Evolutionary conservation across 2,113 vertebrate genomes (phyloP).

Genomic region (Nyctibius bracteatus): DNA sequence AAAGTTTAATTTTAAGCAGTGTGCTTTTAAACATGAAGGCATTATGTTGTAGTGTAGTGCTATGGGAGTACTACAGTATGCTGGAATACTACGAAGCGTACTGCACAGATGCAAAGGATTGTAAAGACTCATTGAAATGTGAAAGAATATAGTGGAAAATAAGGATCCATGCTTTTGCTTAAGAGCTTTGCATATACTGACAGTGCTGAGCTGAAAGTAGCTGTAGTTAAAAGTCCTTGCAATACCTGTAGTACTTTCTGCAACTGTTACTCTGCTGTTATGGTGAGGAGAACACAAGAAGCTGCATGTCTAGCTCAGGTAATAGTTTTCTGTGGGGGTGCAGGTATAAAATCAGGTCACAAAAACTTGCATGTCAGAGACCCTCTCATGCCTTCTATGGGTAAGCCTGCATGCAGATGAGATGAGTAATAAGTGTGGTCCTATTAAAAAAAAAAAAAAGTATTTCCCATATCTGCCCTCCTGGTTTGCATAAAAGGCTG

Average conservation of each 20-base stretch:
- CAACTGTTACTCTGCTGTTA: neutral
- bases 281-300: neutral
- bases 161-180: neutral
- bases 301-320: neutral
- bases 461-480: neutral
- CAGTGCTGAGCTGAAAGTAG: neutral
- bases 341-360: neutral
- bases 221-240: neutral
- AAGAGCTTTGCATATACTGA: neutral
- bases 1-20: constrained; percentile 24
- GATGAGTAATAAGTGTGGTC: neutral
- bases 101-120: neutral
- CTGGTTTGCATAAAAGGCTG: constrained; percentile 32
- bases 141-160: neutral
- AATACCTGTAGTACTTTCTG: neutral
- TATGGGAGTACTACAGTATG: neutral
- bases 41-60: neutral
- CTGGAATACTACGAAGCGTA: constrained; percentile 7
- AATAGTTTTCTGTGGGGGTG: neutral
- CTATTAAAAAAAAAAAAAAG: neutral
- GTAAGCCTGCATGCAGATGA: neutral
- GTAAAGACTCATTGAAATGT: neutral
- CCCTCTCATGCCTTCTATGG: neutral
- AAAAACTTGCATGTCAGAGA: neutral
- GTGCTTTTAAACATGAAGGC: neutral